These are phyloP conservation scores for Melinopterus prodromus DNA, from an alignment of 2,888 invertebrate species.

Conservation along the genomic window DNA sequence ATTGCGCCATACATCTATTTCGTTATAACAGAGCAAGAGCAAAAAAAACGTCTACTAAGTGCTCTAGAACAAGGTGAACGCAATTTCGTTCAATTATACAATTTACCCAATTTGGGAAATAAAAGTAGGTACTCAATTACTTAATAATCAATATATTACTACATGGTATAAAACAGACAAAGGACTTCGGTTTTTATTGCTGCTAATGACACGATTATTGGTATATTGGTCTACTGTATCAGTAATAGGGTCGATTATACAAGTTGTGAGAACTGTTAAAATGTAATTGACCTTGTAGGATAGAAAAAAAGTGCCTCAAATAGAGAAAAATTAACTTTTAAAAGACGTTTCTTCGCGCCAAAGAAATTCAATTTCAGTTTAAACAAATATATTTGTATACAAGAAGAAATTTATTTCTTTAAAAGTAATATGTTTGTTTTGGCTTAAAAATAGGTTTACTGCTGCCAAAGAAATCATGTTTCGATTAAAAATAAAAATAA, in stretches of 20 bases:
- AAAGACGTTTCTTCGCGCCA: too few relatives aligned
- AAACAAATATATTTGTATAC: too few relatives aligned
- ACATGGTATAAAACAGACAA: background rate
- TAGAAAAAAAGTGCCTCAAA: too few relatives aligned
- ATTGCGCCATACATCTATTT: conserved; percentile 20
- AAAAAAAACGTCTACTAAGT: conserved; percentile 5
- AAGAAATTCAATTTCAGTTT: too few relatives aligned
- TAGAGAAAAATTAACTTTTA: too few relatives aligned
- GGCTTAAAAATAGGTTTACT: too few relatives aligned
- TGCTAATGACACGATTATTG: background rate
- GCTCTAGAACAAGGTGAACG: conserved; percentile 20
- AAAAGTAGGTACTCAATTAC: conserved; percentile 10
- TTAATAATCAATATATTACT: conserved; percentile 7
- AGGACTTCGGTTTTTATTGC: background rate
- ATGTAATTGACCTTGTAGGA: background rate
- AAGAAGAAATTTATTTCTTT: too few relatives aligned
- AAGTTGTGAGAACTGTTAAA: background rate
- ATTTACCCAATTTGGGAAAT: conserved; percentile 19
- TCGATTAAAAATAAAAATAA: too few relatives aligned
- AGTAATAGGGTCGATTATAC: background rate
- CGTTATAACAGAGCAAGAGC: conserved; percentile 5
- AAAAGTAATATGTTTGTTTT: too few relatives aligned
- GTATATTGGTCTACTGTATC: background rate
- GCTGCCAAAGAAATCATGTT: too few relatives aligned
- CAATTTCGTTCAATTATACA: conserved; percentile 21